Conservation (phyloP, 1,140 invertebrate species). For the Drosophila kepulauana region DNA sequence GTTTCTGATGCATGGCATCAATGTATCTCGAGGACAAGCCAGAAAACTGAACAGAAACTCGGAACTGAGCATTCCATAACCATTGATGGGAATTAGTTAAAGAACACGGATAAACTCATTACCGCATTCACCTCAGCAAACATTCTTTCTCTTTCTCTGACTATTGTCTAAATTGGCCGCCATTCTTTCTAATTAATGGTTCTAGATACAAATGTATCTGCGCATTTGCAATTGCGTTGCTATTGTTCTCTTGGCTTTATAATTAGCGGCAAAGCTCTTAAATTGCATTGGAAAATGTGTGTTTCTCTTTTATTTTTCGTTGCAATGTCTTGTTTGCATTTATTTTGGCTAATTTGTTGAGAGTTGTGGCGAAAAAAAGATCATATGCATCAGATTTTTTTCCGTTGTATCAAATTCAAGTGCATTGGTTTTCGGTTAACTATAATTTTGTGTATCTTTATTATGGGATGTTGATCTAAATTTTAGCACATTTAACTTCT, state of each 20-base stretch:
- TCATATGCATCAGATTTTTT: no score
- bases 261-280: background rate
- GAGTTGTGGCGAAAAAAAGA: no score
- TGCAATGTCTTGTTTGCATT: background rate
- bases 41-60: background rate
- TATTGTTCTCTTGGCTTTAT: background rate
- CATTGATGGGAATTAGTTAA: constrained; percentile 5
- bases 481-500: no score
- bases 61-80: background rate
- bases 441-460: no score
- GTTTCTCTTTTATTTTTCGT: background rate
- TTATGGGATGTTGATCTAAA: no score
- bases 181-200: no score
- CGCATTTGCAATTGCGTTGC: background rate
- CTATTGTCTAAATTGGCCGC: background rate
- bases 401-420: no score
- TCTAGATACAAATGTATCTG: constrained; percentile 4
- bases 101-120: constrained; percentile 14
- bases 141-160: background rate
- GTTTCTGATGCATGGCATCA: constrained; percentile 20
- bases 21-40: constrained; percentile 3
- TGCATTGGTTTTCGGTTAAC: no score
- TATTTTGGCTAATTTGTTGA: background rate
- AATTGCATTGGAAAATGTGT: background rate
- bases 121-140: constrained; percentile 6